Evolutionary conservation across 2,888 invertebrate genomes (phyloP), one percentile per base, ranked within the genome.

Genomic region (Lochmaea capreae): DNA sequence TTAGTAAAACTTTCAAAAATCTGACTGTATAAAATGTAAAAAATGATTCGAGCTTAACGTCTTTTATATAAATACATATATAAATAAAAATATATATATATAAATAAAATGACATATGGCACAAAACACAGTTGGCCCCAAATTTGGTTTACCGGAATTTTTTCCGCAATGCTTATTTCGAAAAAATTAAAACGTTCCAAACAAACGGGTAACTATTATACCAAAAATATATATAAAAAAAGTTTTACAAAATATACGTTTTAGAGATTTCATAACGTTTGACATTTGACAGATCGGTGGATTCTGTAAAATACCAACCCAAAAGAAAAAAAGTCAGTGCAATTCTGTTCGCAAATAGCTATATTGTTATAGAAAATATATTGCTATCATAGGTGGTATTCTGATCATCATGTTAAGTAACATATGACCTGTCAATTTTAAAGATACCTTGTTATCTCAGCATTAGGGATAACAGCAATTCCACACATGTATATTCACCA

Each of bases 91-190:
- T 14, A 58, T 43, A 33, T 18, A 68, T 26, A 33, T 33, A 33
- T 33, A 8, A 33, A 33, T 33, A 33, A 33, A 33, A 33, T 33
- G 33, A 33, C 33, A 70, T 69, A 69, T 70, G 69, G 69, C 69
- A 70, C 69, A 63, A 63, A 16, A 26, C 18, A 70, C 9, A 54
- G 16, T 70, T 70, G 69, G 69, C 52, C 63, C 63, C 69, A 22
- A 39, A 49, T 68, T 59, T 43, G 46, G 46, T 68, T 68, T 46
- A 22, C 22, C 33, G 65, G 49, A 66, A 66, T 33, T 54, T 54
- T 18, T 54, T 46, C 52, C 16, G 52, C 5, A 10, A 3, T 16
- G 18, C 18, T n/a, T 52, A 46, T 46, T 46, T 46, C 14, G 16
- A 57, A 46, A n/a, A 66, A 39, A 54, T 10, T 58, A 43, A 57